A percentile compares a stretch with the other conserved stretches of the same genome.
Evolutionary conservation across 2,888 invertebrate genomes (phyloP).

Genomic region (Cynaeus angustus): DNA sequence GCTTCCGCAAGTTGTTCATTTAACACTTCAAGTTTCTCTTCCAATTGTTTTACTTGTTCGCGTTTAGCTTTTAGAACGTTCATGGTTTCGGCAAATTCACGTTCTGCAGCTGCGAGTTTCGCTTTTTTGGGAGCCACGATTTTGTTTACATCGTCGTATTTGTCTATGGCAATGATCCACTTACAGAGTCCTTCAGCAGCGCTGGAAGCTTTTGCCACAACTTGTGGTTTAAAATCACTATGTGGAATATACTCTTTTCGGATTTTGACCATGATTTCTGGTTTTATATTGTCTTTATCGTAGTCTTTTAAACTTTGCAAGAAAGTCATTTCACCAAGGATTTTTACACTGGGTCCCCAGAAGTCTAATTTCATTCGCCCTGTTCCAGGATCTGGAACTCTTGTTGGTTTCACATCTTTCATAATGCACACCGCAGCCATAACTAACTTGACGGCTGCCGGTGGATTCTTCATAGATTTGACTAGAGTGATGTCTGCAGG

Average conservation of each 20-base stretch:
- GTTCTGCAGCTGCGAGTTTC: constrained; percentile 86
- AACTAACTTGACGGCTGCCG: constrained; percentile 86
- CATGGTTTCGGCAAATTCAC: constrained; percentile 88
- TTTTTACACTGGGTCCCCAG: constrained; percentile 84
- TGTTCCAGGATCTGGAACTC: constrained; percentile 81
- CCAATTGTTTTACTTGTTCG: constrained; percentile 83
- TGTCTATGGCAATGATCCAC: constrained; percentile 93
- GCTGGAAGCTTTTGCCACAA: constrained; percentile 91
- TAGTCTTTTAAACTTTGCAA: constrained; percentile 83
- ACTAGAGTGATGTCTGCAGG: constrained; percentile 89
- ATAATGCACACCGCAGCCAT: constrained; percentile 95
- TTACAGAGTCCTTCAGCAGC: constrained; percentile 95
- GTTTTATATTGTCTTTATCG: constrained; percentile 89
- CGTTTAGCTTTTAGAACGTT: constrained; percentile 89
- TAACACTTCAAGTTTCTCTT: constrained; percentile 83
- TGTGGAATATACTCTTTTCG: constrained; percentile 84
- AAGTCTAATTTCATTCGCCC: constrained; percentile 84
- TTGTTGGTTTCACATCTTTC: constrained; percentile 85
- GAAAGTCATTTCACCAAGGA: constrained; percentile 88
- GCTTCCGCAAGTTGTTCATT: constrained; percentile 81
- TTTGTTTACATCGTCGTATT: constrained; percentile 89
- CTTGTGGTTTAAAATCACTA: constrained; percentile 85
- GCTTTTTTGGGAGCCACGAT: constrained; percentile 90
- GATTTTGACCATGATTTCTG: constrained; percentile 82
- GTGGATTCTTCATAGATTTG: constrained; percentile 93